phyloP scores from a whole-genome alignment of 2,888 invertebrate species.

The Scaptomyza reducta region DNA sequence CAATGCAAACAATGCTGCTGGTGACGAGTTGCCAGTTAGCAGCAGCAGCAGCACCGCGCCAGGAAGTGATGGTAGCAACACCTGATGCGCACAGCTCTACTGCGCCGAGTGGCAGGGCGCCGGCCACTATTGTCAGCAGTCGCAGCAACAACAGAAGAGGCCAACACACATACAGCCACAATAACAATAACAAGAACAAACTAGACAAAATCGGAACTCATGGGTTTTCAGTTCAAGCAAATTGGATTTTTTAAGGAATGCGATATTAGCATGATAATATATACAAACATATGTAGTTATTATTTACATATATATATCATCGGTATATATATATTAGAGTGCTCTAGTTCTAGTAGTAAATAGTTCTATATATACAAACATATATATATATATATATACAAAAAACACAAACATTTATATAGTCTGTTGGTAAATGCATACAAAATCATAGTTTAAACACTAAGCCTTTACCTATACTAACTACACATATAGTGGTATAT shows the following conservation, averaged over 20 bases:
- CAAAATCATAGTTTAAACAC: conserved; percentile 37
- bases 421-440: conserved; percentile 63
- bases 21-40: conserved; percentile 50
- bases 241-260: conserved; percentile 64
- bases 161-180: conserved; percentile 48
- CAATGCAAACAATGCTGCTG: conserved; percentile 39
- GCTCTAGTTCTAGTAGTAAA: conserved; percentile 65
- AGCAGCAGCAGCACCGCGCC: conserved; percentile 29
- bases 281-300: conserved; percentile 37
- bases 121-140: conserved; percentile 62
- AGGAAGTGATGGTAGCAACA: conserved; percentile 58
- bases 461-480: conserved; percentile 24
- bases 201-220: conserved; percentile 69
- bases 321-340: conserved; percentile 47
- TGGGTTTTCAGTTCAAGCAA: conserved; percentile 73
- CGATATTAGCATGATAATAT: conserved; percentile 41
- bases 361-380: conserved; percentile 40
- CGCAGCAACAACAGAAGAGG: conserved; percentile 44
- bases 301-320: conserved; percentile 10
- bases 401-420: conserved; percentile 15
- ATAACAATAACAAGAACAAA: conserved; percentile 34
- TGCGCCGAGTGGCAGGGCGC: conserved; percentile 69
- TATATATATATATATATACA: conserved; percentile 1
- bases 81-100: conserved; percentile 72
- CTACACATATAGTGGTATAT: conserved; percentile 16